These are phyloP conservation scores for Heliornis fulica DNA, from an alignment of 2,113 vertebrate species.

Conservation along the genomic window DNA sequence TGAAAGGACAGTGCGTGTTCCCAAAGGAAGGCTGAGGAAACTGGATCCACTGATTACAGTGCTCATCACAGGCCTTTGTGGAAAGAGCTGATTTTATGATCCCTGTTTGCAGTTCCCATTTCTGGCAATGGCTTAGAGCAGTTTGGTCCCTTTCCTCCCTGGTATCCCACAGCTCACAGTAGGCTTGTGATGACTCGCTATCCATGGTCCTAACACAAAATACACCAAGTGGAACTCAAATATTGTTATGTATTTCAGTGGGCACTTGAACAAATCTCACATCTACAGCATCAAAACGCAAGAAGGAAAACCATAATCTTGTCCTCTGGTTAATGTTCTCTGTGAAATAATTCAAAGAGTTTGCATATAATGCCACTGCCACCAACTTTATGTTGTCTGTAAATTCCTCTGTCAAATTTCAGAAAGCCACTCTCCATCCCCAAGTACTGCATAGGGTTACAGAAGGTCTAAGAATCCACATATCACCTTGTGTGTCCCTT, in stretches of 20 bases:
- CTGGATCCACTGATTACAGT: background rate
- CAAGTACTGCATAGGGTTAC: background rate
- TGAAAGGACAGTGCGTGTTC: background rate
- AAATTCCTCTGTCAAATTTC: background rate
- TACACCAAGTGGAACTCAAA: background rate
- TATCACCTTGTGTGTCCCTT: background rate
- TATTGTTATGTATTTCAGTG: accelerated
- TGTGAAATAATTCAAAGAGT: background rate
- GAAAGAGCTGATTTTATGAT: background rate
- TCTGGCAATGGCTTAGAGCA: background rate
- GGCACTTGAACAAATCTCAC: background rate
- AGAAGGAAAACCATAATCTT: background rate
- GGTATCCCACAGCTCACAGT: background rate
- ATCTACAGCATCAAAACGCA: background rate
- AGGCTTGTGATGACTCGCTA: background rate
- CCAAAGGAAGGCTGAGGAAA: background rate
- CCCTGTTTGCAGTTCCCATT: background rate
- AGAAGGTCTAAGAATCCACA: background rate
- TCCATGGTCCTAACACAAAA: background rate
- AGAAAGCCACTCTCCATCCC: background rate
- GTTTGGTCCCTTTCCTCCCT: background rate
- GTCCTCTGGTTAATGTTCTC: background rate
- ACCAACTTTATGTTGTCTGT: background rate
- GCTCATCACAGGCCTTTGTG: background rate
- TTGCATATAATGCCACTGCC: background rate